Conservation (phyloP, 2,888 invertebrate genomes). For the Melanchra persicariae region DNA sequence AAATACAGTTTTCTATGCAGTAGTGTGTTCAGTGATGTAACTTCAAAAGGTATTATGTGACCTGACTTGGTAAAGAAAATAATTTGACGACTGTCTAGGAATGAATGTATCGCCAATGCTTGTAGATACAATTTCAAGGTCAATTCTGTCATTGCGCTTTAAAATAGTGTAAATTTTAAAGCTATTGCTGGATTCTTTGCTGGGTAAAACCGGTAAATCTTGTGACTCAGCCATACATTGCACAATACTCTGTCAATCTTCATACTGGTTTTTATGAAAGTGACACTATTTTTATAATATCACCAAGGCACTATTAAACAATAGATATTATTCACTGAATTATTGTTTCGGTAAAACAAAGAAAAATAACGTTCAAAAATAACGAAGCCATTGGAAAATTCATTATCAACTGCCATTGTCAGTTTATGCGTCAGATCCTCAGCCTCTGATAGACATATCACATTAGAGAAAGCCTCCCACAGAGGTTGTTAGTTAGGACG, state of each 20-base stretch:
- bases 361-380: not conserved
- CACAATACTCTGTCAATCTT: not conserved
- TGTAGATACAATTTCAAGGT: constrained; percentile 9
- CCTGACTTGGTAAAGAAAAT: too few relatives aligned
- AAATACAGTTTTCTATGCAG: too few relatives aligned
- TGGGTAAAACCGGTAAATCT: not conserved
- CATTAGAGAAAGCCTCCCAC: not conserved
- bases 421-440: not conserved
- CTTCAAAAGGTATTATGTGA: too few relatives aligned
- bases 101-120: not conserved
- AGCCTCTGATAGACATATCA: not conserved
- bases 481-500: not conserved
- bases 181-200: not conserved
- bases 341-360: not conserved
- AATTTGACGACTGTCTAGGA: too few relatives aligned
- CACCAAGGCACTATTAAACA: not conserved
- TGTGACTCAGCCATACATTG: not conserved
- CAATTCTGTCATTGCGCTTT: not conserved
- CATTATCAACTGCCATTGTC: not conserved
- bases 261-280: not conserved
- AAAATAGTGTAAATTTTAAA: not conserved
- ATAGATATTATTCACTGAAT: not conserved
- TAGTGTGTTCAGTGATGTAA: too few relatives aligned
- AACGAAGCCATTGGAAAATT: not conserved
- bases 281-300: not conserved